These are phyloP conservation scores for Apostichopus parvimensis DNA, from an alignment of 35 echinoderm and acorn worm genomes.

Conservation along the genomic window DNA sequence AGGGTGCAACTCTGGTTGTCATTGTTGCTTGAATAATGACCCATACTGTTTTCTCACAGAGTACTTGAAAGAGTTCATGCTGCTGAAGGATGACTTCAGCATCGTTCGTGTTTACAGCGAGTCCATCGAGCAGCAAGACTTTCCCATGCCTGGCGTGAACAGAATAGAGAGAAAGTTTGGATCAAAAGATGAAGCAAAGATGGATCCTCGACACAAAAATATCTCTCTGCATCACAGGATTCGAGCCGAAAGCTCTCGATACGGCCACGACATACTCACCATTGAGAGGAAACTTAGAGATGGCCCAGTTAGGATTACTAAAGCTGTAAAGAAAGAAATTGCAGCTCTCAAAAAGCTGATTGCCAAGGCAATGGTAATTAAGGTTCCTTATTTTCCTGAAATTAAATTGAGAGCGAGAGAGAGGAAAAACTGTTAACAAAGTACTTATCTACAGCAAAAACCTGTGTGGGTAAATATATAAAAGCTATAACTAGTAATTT, in stretches of 20 bases:
- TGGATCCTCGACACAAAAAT: not conserved
- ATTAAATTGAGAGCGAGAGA: too few species aligned
- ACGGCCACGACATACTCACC: not conserved
- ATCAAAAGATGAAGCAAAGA: constrained; percentile 18
- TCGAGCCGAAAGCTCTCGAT: not conserved
- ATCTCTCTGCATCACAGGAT: constrained; percentile 60
- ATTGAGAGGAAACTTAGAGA: constrained; percentile 19
- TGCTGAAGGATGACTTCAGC: constrained; percentile 7
- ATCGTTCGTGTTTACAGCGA: constrained; percentile 86
- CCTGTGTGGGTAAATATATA: too few species aligned
- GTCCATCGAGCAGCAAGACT: constrained; percentile 58
- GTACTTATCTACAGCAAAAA: too few species aligned
- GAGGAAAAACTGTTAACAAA: too few species aligned
- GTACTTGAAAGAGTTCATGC: constrained; percentile 69
- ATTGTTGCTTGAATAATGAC: too few species aligned
- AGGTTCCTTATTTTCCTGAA: too few species aligned
- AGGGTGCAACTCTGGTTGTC: too few species aligned
- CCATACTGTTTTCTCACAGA: not conserved
- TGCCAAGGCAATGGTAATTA: not conserved
- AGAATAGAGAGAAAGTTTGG: constrained; percentile 25
- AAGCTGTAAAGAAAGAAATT: not conserved
- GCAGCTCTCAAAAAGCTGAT: not conserved
- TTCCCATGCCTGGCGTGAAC: constrained; percentile 28
- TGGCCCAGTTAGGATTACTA: not conserved
- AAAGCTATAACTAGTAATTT: too few species aligned